Conservation (phyloP, 2,888 invertebrate species). For the Steinernema carpocapsae region DNA sequence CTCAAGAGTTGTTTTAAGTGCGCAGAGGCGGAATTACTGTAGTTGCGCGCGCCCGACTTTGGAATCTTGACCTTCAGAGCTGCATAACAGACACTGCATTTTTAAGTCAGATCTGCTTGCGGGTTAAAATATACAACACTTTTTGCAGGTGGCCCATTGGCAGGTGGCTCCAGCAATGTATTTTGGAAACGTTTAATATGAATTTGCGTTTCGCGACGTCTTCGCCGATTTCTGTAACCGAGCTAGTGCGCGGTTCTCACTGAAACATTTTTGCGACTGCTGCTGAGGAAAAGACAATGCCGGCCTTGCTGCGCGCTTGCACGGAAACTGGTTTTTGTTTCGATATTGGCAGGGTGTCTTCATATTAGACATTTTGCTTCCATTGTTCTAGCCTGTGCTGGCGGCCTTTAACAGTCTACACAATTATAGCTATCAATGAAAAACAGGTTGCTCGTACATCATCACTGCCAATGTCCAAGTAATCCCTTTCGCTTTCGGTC, state of each 20-base stretch:
- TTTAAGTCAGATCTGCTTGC: too few species aligned
- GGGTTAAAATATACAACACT: not conserved
- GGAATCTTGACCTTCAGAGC: too few species aligned
- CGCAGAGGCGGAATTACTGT: too few species aligned
- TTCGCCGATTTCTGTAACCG: not conserved
- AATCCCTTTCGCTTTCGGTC: constrained; percentile 11
- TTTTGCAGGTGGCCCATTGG: not conserved
- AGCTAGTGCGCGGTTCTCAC: not conserved
- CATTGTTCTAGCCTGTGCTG: constrained; percentile 19
- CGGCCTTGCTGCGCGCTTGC: constrained; percentile 7
- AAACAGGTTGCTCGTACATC: constrained; percentile 25
- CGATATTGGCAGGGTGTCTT: constrained; percentile 24
- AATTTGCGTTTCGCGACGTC: not conserved
- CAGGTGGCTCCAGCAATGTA: not conserved
- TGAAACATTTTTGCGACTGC: constrained; percentile 18
- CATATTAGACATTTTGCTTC: constrained; percentile 16
- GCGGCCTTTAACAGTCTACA: constrained; percentile 17
- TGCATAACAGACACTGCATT: too few species aligned
- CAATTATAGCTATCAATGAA: constrained; percentile 29
- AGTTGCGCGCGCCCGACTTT: too few species aligned
- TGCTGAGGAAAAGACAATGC: constrained; percentile 5
- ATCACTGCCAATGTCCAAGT: constrained; percentile 32
- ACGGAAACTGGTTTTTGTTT: constrained; percentile 27
- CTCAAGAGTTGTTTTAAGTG: too few species aligned
- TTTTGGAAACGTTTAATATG: not conserved